Base-by-base conservation (phyloP, 1,140 invertebrate genomes). In the Stegodyphus dumicola region DNA sequence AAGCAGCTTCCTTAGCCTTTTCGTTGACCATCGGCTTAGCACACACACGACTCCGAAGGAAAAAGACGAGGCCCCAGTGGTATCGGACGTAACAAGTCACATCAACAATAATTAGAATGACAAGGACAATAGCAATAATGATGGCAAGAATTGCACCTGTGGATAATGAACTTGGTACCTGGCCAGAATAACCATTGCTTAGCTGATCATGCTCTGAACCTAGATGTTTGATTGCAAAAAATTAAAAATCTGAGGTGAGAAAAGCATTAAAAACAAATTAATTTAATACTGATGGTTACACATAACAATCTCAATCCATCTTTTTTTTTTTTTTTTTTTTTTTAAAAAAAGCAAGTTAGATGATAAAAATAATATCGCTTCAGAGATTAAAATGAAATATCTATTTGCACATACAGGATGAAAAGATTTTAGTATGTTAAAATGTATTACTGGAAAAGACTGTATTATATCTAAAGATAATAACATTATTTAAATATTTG, bases 41-140 rank as follows among this genome's bases (percentile, higher is more conserved):
- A 87, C 87, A 88, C 6, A 87, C 67, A 18, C 78, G 52, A 48
- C 73, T 85, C 56, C 86, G 67, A 9, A 88, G 53, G 83, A 87
- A 85, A 60, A 86, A 87, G 15, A 88, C 73, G 11, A 88, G n/a
- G 52, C 87, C 87, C 86, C 87, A 88, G 15, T 88, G 83, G 54
- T 86, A 88, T 56, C 87, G 86, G 71, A 88, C 73, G 64, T 84
- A 88, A 69, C 87, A 88, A 48, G 77, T 79, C 15, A 88, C 87
- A 77, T 88, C 87, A 53, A 88, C 18, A 51, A 87, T 75, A 60
- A 88, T 86, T 18, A 88, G 60, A 49, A 88, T 75, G 11, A 88
- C 77, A 13, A 86, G 70, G 6, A 84, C 77, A 67, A 88, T 60
- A n/a, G 78, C 74, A 71, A 88, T 52, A 60, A 87, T 76, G 49